phyloP scores from a whole-genome alignment of 2,113 vertebrate genomes.

The Scolopax mira region DNA sequence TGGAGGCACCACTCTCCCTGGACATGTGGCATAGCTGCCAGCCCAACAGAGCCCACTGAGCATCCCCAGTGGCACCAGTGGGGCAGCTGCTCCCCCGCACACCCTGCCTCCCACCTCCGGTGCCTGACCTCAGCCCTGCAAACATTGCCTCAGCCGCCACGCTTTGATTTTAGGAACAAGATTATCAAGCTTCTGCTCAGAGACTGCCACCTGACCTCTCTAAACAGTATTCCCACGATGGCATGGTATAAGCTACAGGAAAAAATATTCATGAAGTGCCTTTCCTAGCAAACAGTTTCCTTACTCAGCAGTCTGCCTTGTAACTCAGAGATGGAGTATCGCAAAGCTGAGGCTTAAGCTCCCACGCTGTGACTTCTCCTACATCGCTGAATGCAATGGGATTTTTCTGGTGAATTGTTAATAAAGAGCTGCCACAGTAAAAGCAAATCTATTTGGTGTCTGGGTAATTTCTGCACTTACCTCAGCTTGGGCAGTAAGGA shows the following conservation, averaged over 20 bases:
- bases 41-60: not conserved
- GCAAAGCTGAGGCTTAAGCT: not conserved
- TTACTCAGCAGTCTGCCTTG: not conserved
- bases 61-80: not conserved
- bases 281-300: not conserved
- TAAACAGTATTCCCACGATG: not conserved
- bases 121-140: not conserved
- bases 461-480: not conserved
- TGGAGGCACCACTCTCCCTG: rapidly evolving
- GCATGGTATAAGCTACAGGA: not conserved
- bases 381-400: not conserved
- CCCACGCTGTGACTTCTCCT: not conserved
- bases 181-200: not conserved
- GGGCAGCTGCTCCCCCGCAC: not conserved
- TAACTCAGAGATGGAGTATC: not conserved
- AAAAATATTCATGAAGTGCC: not conserved
- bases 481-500: not conserved
- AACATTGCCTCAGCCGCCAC: not conserved
- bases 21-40: not conserved
- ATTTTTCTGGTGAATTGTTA: not conserved
- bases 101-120: not conserved
- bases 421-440: not conserved
- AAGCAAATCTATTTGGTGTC: not conserved
- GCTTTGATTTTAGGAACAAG: not conserved
- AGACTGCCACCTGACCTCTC: not conserved